Evolutionary conservation across 1,140 invertebrate genomes (phyloP).

Genomic region (Nephotettix cincticeps): DNA sequence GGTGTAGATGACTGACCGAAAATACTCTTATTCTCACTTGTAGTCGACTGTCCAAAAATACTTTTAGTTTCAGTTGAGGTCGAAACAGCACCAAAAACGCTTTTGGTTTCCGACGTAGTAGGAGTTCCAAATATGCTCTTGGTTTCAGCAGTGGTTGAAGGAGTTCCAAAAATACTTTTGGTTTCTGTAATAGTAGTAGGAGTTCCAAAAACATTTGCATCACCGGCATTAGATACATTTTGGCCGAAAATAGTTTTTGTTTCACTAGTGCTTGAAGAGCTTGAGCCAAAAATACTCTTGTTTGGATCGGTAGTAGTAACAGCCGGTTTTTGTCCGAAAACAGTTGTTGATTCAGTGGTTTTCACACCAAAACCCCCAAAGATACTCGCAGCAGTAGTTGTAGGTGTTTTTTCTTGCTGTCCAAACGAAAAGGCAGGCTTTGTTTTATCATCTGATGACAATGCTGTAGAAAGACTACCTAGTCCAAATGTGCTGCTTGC

Average conservation of each 20-base stretch:
- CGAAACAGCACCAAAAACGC: constrained; percentile 16
- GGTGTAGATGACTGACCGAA: constrained; percentile 12
- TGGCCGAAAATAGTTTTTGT: constrained; percentile 10
- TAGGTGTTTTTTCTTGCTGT: neutral
- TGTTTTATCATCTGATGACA: neutral
- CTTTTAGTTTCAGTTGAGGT: constrained; percentile 2
- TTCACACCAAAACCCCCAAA: constrained; percentile 18
- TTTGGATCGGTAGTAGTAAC: no score
- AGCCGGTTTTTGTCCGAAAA: no score
- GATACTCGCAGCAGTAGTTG: constrained; percentile 7
- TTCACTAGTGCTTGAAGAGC: constrained; percentile 15
- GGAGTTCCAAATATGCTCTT: constrained; percentile 18
- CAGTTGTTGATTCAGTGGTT: neutral
- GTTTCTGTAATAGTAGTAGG: neutral
- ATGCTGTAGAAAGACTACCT: neutral
- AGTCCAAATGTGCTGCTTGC: neutral
- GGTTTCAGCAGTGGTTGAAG: neutral
- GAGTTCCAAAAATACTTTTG: constrained; percentile 20
- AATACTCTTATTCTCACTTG: constrained; percentile 4
- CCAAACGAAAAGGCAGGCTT: neutral
- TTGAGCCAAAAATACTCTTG: neutral
- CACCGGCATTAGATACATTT: neutral
- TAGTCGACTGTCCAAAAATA: neutral
- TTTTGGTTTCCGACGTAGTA: neutral
- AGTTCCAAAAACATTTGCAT: constrained; percentile 19